phyloP scores from a whole-genome alignment of 2,113 vertebrate species.

The Marcusenius ussheri region DNA sequence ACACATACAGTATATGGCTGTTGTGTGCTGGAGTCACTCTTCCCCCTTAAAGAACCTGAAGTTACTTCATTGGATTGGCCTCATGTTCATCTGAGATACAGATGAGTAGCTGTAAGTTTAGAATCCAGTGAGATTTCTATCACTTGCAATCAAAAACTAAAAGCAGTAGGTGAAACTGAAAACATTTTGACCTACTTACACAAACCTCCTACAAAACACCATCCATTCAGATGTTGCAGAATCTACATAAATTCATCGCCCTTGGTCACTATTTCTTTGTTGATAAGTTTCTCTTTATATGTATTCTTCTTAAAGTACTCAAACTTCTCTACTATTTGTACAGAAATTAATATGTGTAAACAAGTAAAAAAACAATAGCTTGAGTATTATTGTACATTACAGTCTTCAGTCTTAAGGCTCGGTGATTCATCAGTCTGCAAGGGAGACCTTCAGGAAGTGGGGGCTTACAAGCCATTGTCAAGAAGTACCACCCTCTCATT shows the following conservation, averaged over 20 bases:
- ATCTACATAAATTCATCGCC: neutral
- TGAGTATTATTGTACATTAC: neutral
- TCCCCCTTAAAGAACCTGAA: neutral
- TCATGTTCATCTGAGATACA: neutral
- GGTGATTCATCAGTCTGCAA: neutral
- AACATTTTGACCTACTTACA: neutral
- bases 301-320: neutral
- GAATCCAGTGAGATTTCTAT: neutral
- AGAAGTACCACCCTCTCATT: neutral
- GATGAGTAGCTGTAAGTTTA: neutral
- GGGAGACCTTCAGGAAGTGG: neutral
- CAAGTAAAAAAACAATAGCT: neutral
- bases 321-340: neutral
- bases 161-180: neutral
- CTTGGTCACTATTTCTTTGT: neutral
- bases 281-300: neutral
- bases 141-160: neutral
- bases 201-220: neutral
- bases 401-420: neutral
- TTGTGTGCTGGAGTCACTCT: neutral
- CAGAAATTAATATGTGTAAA: neutral
- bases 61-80: neutral
- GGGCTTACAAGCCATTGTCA: neutral
- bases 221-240: neutral
- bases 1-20: neutral